Conservation (phyloP, 2,797 vertebrate species). For the Falco novaeseelandiae region DNA sequence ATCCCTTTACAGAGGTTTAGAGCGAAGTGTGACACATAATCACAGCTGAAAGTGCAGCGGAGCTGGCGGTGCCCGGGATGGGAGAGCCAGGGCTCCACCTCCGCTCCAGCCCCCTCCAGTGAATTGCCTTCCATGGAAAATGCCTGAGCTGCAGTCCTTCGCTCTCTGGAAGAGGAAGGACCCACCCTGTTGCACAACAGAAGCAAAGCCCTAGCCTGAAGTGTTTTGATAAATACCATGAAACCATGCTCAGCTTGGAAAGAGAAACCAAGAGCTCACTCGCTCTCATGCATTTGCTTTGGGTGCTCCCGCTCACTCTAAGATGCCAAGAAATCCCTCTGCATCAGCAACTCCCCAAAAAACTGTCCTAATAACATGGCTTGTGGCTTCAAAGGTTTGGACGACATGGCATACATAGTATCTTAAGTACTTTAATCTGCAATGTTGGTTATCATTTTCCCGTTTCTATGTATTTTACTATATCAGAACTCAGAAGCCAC, state of each 20-base stretch:
- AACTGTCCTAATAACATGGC: not conserved
- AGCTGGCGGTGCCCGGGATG: not conserved
- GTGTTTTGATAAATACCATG: not conserved
- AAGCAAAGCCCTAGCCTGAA: not conserved
- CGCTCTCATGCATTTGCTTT: fast-evolving
- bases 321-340: not conserved
- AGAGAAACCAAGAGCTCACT: not conserved
- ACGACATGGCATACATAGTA: fast-evolving
- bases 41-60: not conserved
- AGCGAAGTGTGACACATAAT: not conserved
- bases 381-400: not conserved
- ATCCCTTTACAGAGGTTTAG: slow-evolving; percentile 45
- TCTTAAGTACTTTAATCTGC: not conserved
- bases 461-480: not conserved
- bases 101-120: not conserved
- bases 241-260: not conserved
- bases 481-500: not conserved
- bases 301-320: not conserved
- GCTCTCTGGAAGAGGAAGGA: slow-evolving; percentile 3
- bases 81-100: slow-evolving; percentile 41
- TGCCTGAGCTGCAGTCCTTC: not conserved
- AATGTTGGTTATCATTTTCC: not conserved
- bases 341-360: not conserved
- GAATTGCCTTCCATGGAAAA: slow-evolving; percentile 58
- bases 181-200: slow-evolving; percentile 17